Evolutionary conservation across 2,888 invertebrate genomes (phyloP), one percentile per base, ranked within the genome.

Genomic region (Rhyacophila evoluta): DNA sequence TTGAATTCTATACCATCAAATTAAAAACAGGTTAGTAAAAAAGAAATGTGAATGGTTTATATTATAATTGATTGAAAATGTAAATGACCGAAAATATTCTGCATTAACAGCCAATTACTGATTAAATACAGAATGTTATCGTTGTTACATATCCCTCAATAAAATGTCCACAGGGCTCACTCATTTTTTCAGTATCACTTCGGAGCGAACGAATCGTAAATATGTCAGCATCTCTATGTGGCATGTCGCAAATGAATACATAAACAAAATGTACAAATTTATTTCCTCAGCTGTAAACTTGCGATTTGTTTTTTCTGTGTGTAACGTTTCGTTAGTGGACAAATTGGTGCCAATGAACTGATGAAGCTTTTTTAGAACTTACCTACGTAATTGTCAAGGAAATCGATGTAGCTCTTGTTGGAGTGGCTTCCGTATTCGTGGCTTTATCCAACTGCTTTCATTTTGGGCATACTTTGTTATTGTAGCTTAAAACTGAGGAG

Each of bases 171-270:
- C 8, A 55, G 55, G 39, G 12, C 19, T 55, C 10, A 19, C 55
- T 55, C 55, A 25, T 55, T 55, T 25, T 55, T 55, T 55, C 25
- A 19, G 55, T 19, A 55, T 6, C 25, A 10, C 10, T 19, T 55
- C 19, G 8, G 10, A 19, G 6, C 10, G 19, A 55, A 1, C 10
- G 8, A 6, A 55, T 55, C 55, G 55, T 55, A 25, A 55, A 55
- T 55, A 55, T 19, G 19, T 55, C 55, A 55, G 1, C 55, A 25
- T 25, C 25, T 8, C 25, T 15, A 55, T 55, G 25, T 55, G 55
- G 55, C 19, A 25, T 55, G 55, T 55, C 55, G 55, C 55, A 55
- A 55, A 55, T 19, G 55, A 55, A 55, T 55, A 25, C 15, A 55
- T n/a, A 55, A 55, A 55, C 19, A 55, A 55, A 55, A 4, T 33